These are phyloP conservation scores for Leptinotarsa undecemlineata DNA, from an alignment of 1,140 invertebrate genomes.

Conservation along the genomic window DNA sequence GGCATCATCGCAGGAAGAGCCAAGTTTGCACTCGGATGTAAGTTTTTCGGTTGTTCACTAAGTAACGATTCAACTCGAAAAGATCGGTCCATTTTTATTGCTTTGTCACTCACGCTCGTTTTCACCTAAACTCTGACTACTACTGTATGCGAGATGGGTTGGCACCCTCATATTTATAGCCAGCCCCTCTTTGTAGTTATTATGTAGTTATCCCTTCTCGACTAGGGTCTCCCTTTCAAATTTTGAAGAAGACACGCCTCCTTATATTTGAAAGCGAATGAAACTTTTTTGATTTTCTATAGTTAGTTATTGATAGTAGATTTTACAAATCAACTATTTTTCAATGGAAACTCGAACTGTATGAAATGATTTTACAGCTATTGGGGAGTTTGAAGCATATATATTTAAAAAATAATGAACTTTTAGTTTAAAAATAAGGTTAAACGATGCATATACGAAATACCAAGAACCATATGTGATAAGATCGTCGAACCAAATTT, in stretches of 20 bases:
- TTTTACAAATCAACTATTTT: too few species aligned
- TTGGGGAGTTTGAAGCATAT: too few species aligned
- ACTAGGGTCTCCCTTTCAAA: neutral
- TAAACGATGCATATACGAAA: too few species aligned
- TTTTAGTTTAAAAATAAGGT: too few species aligned
- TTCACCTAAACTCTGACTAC: neutral
- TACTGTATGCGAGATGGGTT: neutral
- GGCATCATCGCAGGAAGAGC: conserved; percentile 58
- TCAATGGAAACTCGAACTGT: too few species aligned
- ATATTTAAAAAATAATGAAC: too few species aligned
- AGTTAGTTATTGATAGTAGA: too few species aligned
- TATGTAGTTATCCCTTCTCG: neutral
- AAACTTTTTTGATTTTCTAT: neutral
- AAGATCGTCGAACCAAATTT: too few species aligned
- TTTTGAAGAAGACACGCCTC: neutral
- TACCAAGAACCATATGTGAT: too few species aligned
- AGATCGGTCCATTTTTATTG: conserved; percentile 67
- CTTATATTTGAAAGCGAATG: neutral
- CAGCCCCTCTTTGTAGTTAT: neutral
- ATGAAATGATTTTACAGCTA: too few species aligned
- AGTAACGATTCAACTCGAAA: conserved; percentile 77
- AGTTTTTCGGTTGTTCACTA: conserved; percentile 63
- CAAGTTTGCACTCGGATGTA: conserved; percentile 53
- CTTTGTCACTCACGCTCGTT: neutral
- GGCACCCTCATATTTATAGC: neutral